Conservation (phyloP, 2,888 invertebrate genomes). For the Lymantria monacha region DNA sequence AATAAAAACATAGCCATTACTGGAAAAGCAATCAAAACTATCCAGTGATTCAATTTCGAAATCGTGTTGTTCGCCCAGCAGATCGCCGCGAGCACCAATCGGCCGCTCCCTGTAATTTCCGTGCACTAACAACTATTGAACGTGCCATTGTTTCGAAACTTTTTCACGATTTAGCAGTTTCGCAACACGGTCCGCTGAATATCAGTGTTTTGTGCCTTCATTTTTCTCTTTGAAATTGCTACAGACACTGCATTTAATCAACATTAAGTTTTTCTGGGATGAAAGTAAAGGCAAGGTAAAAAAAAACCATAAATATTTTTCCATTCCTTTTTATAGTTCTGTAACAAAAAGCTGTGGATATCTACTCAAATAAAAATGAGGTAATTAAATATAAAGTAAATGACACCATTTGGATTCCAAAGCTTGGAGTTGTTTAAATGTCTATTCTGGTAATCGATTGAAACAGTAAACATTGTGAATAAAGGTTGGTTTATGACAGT, state of each 20-base stretch:
- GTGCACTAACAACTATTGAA: slow-evolving; percentile 57
- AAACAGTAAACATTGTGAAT: neutral
- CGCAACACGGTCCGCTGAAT: slow-evolving; percentile 35
- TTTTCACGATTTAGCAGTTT: slow-evolving; percentile 42
- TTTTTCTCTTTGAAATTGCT: slow-evolving; percentile 24
- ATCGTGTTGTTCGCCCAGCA: slow-evolving; percentile 49
- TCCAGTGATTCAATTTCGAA: slow-evolving; percentile 59
- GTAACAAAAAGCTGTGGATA: neutral
- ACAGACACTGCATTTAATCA: slow-evolving; percentile 36
- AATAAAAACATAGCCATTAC: slow-evolving; percentile 44
- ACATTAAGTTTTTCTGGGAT: slow-evolving; percentile 19
- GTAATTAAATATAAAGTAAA: neutral
- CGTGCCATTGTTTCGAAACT: slow-evolving; percentile 50
- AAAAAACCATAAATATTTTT: neutral
- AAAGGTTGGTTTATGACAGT: too few species aligned
- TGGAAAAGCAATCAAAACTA: slow-evolving; percentile 68
- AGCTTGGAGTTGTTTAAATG: neutral
- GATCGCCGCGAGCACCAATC: slow-evolving; percentile 46
- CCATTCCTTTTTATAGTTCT: slow-evolving; percentile 1
- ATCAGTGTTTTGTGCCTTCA: slow-evolving; percentile 21
- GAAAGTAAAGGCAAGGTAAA: slow-evolving; percentile 17
- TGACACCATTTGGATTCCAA: neutral
- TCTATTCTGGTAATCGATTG: neutral
- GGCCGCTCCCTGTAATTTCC: slow-evolving; percentile 53
- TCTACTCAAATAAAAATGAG: slow-evolving; percentile 3